Base-by-base conservation (phyloP, 2,888 invertebrate species). In the Drosophila affinis region DNA sequence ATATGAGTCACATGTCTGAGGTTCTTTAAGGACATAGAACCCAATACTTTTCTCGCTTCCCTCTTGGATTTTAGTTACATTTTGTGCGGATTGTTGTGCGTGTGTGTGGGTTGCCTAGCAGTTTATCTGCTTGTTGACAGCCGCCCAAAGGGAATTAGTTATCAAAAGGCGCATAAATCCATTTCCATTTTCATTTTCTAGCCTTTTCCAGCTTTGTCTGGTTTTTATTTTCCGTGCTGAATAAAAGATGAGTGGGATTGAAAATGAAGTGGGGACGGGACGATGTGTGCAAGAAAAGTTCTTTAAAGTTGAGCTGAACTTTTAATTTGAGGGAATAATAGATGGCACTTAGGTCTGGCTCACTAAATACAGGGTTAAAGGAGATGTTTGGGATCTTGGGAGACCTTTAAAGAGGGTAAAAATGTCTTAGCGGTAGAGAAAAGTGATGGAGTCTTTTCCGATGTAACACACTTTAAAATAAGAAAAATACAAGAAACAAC, bases 81-180 rank as follows among this genome's bases (percentile, higher is more conserved):
- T 63, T 39, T 39, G 21, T 12, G 9, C 47, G 21, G 12, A 48
- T 48, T 39, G 6, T 39, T 14, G 7, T 49, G 21, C 51, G 29
- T 62, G 34, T 18, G 48, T 59, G 34, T 59, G 7, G 71, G 78
- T 84, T 75, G 85, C 78, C 75, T 72, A 62, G 81, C 62, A 80
- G 76, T 75, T 81, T 89, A 89, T 87, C 87, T 81, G 75, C 75
- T 61, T 79, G 90, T 82, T 89, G 90, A 90, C 90, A 90, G 84
- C 77, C 78, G 85, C 76, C 90, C 90, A 89, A 89, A 81, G 90
- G 89, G 90, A 89, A 83, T 89, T 90, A 77, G 78, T 79, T 81
- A 87, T 87, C 88, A 86, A 78, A 86, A 82, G 87, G 81, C 75
- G 86, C 79, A 86, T 81, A 86, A 86, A 86, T 86, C 78, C 86